phyloP scores from a whole-genome alignment of 2,888 invertebrate genomes.

The Phyto melanocephala region DNA sequence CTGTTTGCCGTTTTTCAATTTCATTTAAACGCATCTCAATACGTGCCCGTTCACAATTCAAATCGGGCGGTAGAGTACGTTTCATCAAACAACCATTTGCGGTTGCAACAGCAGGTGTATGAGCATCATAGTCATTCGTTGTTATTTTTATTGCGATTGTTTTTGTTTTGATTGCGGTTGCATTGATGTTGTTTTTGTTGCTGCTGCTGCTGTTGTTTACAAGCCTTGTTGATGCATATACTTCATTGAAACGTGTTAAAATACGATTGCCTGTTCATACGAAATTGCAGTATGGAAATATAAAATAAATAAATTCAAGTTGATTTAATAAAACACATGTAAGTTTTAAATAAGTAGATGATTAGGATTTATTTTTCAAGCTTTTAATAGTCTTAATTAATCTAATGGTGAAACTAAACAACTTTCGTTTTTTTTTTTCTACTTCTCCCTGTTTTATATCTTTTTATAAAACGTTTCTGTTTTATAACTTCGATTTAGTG shows the following conservation, averaged over 20 bases:
- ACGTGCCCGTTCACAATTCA: constrained; percentile 81
- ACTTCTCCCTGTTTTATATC: too few relatives aligned
- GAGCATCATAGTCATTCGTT: constrained; percentile 46
- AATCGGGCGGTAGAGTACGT: constrained; percentile 81
- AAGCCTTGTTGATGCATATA: constrained; percentile 70
- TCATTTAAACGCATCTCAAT: constrained; percentile 81
- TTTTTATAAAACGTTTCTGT: neutral
- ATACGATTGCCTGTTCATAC: constrained; percentile 75
- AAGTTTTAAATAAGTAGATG: constrained; percentile 5
- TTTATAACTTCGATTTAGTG: too few relatives aligned
- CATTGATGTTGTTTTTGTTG: constrained; percentile 21
- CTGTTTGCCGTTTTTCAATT: constrained; percentile 82
- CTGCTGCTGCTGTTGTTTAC: constrained; percentile 59
- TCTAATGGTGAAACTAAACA: constrained; percentile 1
- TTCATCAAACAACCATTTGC: constrained; percentile 60
- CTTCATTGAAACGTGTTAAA: constrained; percentile 77
- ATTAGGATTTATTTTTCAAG: constrained; percentile 8
- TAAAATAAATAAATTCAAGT: constrained; percentile 26
- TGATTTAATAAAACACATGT: constrained; percentile 7
- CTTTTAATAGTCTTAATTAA: constrained; percentile 14
- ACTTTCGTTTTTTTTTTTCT: constrained; percentile 49
- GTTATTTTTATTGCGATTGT: constrained; percentile 42
- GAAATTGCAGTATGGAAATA: constrained; percentile 14
- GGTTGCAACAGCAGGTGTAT: constrained; percentile 49
- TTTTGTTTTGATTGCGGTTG: constrained; percentile 47